Conservation (phyloP, 2,113 vertebrate species). For the Psilopogon haemacephalus region DNA sequence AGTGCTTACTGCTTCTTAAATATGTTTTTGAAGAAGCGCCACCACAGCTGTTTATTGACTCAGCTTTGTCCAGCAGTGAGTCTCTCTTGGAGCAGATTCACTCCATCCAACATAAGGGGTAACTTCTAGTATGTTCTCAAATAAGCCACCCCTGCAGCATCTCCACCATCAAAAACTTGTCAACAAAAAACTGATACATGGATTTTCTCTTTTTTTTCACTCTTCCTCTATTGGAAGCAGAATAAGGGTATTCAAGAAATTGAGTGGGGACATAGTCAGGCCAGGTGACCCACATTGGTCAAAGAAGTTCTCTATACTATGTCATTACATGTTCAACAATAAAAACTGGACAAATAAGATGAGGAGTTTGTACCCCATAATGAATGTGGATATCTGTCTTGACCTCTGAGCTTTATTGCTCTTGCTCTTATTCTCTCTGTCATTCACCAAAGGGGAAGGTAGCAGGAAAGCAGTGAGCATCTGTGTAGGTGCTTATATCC, state of each 20-base stretch:
- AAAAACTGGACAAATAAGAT: not conserved
- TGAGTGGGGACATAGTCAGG: not conserved
- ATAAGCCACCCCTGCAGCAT: too few species aligned
- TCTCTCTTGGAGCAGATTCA: fast-evolving
- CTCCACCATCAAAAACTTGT: too few species aligned
- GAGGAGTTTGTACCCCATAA: not conserved
- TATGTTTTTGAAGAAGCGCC: not conserved
- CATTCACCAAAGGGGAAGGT: not conserved
- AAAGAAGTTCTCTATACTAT: too few species aligned
- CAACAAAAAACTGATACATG: too few species aligned
- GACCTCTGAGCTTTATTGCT: not conserved
- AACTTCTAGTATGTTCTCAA: not conserved
- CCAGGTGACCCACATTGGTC: not conserved
- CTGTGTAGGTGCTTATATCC: not conserved
- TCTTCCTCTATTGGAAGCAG: not conserved
- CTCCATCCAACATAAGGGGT: not conserved
- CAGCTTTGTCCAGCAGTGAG: fast-evolving
- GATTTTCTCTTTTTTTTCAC: too few species aligned
- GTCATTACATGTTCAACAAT: not conserved
- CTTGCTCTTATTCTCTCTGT: not conserved
- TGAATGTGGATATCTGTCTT: not conserved
- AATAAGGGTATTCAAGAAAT: not conserved
- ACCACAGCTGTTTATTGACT: not conserved
- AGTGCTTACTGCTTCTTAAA: not conserved
- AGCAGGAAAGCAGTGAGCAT: fast-evolving